Conservation (phyloP, 2,113 vertebrate species). For the Lophotis ruficrista region DNA sequence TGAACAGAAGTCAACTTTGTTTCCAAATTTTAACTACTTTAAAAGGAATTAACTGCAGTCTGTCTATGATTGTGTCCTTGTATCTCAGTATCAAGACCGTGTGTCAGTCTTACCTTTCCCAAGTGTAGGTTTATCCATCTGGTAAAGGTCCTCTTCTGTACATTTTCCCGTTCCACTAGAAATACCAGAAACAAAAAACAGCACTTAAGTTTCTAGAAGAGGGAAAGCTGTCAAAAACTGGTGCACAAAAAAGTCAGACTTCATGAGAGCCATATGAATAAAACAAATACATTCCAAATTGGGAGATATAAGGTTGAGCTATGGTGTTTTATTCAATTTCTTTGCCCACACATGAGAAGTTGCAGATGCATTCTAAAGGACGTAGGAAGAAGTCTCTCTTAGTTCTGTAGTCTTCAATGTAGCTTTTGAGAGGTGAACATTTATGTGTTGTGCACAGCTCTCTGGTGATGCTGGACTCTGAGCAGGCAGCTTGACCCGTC, state of each 20-base stretch:
- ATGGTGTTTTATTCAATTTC: not conserved
- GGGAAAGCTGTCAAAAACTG: not conserved
- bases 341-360: not conserved
- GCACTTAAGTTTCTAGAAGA: not conserved
- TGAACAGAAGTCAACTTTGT: not conserved
- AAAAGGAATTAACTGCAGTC: not conserved
- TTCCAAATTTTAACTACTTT: not conserved
- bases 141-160: slow-evolving; percentile 98
- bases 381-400: not conserved
- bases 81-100: not conserved
- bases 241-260: not conserved
- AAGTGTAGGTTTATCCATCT: slow-evolving; percentile 97
- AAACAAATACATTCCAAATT: not conserved
- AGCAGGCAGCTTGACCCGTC: not conserved
- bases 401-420: not conserved
- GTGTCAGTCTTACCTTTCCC: slow-evolving; percentile 85
- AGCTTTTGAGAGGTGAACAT: not conserved
- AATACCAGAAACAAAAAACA: slow-evolving; percentile 75
- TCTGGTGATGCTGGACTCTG: not conserved
- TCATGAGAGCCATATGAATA: not conserved
- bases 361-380: not conserved
- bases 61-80: not conserved
- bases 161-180: slow-evolving; percentile 91
- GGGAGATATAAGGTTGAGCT: not conserved
- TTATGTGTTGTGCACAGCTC: not conserved